phyloP scores from a whole-genome alignment of 2,797 vertebrate species.

The Crenuchus spilurus region DNA sequence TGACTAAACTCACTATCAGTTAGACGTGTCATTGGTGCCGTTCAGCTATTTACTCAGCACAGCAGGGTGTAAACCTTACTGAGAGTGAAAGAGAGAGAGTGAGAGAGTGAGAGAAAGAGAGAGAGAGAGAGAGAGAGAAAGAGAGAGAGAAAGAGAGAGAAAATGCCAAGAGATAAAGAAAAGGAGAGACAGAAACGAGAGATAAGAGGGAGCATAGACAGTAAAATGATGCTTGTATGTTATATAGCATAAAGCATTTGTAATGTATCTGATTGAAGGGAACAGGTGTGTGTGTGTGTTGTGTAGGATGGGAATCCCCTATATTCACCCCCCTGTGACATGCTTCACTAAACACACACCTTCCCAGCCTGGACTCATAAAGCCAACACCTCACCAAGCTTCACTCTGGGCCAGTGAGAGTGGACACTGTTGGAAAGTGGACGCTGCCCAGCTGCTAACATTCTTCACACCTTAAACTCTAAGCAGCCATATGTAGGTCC shows the following conservation, averaged over 20 bases:
- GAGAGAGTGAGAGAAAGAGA: constrained; percentile 11
- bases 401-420: not conserved
- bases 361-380: constrained; percentile 32
- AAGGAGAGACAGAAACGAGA: not conserved
- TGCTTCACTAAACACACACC: constrained; percentile 39
- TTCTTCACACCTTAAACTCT: constrained; percentile 15
- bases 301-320: constrained; percentile 29
- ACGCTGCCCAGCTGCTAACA: constrained; percentile 19
- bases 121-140: constrained; percentile 10
- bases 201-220: not conserved
- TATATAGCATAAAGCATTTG: constrained; percentile 3
- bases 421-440: constrained; percentile 11
- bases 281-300: constrained; percentile 49
- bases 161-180: not conserved
- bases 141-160: not conserved
- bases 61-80: constrained; percentile 26
- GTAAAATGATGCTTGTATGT: not conserved
- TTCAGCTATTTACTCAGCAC: constrained; percentile 45
- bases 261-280: constrained; percentile 42
- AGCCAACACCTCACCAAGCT: constrained; percentile 33
- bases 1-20: constrained; percentile 45
- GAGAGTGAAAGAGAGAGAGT: not conserved
- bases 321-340: constrained; percentile 21
- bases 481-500: not conserved
- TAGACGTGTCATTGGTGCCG: constrained; percentile 39